Base-by-base conservation (phyloP, 2,888 invertebrate species). In the Dendrolimus pini region DNA sequence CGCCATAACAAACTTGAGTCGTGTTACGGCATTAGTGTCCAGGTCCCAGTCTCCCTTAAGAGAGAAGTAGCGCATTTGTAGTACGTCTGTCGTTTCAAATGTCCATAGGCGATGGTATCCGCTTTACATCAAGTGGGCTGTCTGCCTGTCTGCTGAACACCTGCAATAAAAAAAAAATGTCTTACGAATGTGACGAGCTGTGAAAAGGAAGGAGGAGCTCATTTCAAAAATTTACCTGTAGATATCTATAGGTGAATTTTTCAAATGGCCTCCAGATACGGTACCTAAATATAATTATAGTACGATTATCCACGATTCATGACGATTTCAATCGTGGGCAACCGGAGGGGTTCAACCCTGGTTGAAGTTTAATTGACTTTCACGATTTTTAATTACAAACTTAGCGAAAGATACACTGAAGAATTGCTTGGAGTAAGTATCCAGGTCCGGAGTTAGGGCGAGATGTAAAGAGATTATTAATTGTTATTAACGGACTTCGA, bases 351-450 rank as follows among this genome's bases (percentile, higher is more conserved):
- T 60, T 61, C 65, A 70, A 69, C 71, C 71, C 63, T 61, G 65
- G 69, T 59, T 67, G 67, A 85, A 85, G 75, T 87, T 88, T 82
- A 87, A 88, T 88, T 86, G 87, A 83, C 86, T 87, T 87, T 81
- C 78, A 75, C 82, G 80, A 85, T 88, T 88, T 88, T 88, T 86
- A 87, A 88, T 88, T 86, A 86, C 77, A 75, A 82, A 83, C 81
- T 83, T 65, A 62, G 71, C 74, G 74, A 75, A 77, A 78, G 78
- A 81, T 79, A 78, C 74, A 77, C 70, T 66, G 69, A 59, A 60
- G 65, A 59, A 63, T 60, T 62, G 65, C 60, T 67, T 59, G 56
- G 59, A 56, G 47, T 30, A 61, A 62, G 56, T 30, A 30, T 60
- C 62, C 62, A 55, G 54, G 53, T 41, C 54, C 54, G 56, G 53